phyloP scores from a whole-genome alignment of 2,797 vertebrate species.

The Adelosebastes latens region DNA sequence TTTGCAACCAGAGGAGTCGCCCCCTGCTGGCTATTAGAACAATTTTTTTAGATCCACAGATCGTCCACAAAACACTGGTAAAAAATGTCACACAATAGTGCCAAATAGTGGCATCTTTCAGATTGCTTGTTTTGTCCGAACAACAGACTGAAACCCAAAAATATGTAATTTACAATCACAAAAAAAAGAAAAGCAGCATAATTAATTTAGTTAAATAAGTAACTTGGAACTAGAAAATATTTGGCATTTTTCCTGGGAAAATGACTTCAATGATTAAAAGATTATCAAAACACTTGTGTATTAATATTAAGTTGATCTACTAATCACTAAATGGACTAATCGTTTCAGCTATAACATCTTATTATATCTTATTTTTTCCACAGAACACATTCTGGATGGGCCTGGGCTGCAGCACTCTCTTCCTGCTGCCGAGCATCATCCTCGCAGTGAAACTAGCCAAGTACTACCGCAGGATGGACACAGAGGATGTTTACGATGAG shows the following conservation, averaged over 20 bases:
- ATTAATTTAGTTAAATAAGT: no score
- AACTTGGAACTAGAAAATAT: background rate
- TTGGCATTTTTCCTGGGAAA: background rate
- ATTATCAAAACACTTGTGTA: background rate
- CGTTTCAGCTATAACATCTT: background rate
- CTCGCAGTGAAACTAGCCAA: slow-evolving; percentile 94
- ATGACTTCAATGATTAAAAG: background rate
- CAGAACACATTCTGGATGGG: slow-evolving; percentile 99
- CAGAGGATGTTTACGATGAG: slow-evolving; percentile 98
- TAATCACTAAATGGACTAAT: background rate
- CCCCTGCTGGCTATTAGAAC: no score
- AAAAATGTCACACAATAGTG: background rate
- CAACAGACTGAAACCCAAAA: background rate
- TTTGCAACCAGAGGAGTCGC: no score
- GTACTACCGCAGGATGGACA: slow-evolving; percentile 97
- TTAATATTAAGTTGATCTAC: background rate
- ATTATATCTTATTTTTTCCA: background rate
- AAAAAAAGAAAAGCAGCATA: background rate
- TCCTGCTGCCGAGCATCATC: slow-evolving; percentile 93
- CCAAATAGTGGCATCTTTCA: background rate
- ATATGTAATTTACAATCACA: background rate
- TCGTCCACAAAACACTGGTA: rapidly evolving
- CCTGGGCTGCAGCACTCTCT: slow-evolving; percentile 88
- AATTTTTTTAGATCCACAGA: rapidly evolving
- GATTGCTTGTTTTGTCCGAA: background rate